Evolutionary conservation across 1,140 invertebrate species (phyloP), one percentile per base, ranked within the genome.

Genomic region (Berghia stephanieae): DNA sequence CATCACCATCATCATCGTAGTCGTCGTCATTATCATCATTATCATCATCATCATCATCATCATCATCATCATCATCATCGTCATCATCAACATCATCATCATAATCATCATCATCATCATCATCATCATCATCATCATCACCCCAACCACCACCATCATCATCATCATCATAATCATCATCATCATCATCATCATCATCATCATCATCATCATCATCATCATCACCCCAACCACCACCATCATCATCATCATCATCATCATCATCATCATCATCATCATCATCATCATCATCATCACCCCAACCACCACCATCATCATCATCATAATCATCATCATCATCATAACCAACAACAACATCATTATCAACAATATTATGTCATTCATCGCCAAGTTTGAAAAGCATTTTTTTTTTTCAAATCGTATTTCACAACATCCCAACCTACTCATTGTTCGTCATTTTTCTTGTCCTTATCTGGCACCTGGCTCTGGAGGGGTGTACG

Each of bases 141-240:
- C 31, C 55, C n/a, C 31, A 21, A 57, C 31, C 55, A 57, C 31
- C 66, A 2, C 16, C 66, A 60, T 31, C 72, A 75, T 34, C 44
- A 75, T 63, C 44, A 75, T 57, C 72, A 75, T 63, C 72, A 75
- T 36, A 34, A 34, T 21, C 44, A 66, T 31, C 72, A 75, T 63
- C 55, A 75, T 60, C 72, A 75, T 75, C 52, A 75, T 75, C 72
- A 75, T 75, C 46, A 38, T 66, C 52, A 75, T 34, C 44, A 55
- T 75, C 72, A 75, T 75, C 72, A 75, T 75, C 44, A 75, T 60
- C 21, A 60, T 60, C 72, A 60, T 24, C 72, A 60, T 66, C 72
- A 60, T 60, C 44, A 52, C 5, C 68, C 1, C 21, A 27, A 6
- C 55, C 68, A 67, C 43, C 71, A 66, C 57, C 60, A 68, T 27